Percentiles rank a stretch among this genome's conserved stretches.
Conservation (phyloP, 2,888 invertebrate genomes). For the Drosophila imparisetae region DNA sequence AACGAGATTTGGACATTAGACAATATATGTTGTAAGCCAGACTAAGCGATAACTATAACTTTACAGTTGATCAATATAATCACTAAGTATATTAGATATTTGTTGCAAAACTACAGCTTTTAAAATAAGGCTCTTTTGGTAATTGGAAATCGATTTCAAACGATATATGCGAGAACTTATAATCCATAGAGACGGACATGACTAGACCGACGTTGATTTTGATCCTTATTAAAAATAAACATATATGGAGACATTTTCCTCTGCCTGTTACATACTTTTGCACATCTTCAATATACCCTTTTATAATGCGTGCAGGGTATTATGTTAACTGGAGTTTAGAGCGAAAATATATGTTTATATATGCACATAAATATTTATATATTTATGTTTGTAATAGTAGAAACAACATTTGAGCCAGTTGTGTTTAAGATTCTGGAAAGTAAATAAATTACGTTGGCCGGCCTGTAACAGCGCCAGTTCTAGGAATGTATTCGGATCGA, state of each 20-base stretch:
- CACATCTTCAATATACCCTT: not conserved
- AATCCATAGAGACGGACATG: not conserved
- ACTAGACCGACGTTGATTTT: not conserved
- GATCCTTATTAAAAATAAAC: not conserved
- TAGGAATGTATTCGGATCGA: not conserved
- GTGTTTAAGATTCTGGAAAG: not conserved
- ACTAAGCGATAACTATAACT: not conserved
- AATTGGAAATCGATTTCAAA: not conserved
- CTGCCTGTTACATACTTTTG: not conserved
- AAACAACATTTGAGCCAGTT: not conserved
- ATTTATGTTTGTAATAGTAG: not conserved
- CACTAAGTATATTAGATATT: not conserved
- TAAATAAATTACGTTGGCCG: not conserved
- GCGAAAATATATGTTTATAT: not conserved
- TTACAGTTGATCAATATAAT: not conserved
- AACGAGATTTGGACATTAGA: slow-evolving; percentile 58
- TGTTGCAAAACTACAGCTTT: not conserved
- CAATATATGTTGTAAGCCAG: slow-evolving; percentile 48
- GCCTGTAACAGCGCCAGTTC: not conserved
- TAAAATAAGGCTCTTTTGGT: not conserved
- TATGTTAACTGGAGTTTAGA: not conserved
- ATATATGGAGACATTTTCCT: too few species aligned
- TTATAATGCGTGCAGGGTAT: not conserved
- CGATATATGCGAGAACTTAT: not conserved
- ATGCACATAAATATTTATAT: not conserved